Percentiles rank a stretch among this genome's conserved stretches.
Conservation (phyloP, 2,888 invertebrate species). For the Limulus polyphemus region DNA sequence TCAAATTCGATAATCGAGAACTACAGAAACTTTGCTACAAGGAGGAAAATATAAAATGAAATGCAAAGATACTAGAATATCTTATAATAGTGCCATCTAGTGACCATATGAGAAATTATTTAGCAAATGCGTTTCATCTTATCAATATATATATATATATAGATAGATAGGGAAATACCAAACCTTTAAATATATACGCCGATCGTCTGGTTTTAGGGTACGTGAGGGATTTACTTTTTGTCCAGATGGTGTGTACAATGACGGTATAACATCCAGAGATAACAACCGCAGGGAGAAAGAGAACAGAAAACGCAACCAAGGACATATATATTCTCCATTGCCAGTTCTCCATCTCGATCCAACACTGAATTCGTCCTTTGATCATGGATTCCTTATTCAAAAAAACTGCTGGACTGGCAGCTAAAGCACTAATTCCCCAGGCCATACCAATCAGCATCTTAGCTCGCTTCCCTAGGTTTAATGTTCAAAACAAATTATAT, state of each 20-base stretch:
- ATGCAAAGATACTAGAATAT: too few species aligned
- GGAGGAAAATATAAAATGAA: too few species aligned
- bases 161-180: slow-evolving; percentile 2
- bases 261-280: slow-evolving; percentile 81
- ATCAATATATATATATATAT: too few species aligned
- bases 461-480: slow-evolving; percentile 63
- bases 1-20: too few species aligned
- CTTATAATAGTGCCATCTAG: too few species aligned
- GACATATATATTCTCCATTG: slow-evolving; percentile 84
- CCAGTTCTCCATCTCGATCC: slow-evolving; percentile 65
- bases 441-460: slow-evolving; percentile 62
- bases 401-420: slow-evolving; percentile 62
- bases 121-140: too few species aligned
- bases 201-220: slow-evolving; percentile 24
- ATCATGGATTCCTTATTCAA: slow-evolving; percentile 65
- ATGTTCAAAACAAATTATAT: too few species aligned
- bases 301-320: slow-evolving; percentile 62
- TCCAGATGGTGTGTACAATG: slow-evolving; percentile 86
- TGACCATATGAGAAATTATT: too few species aligned
- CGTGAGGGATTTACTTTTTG: slow-evolving; percentile 55
- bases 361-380: slow-evolving; percentile 66
- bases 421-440: slow-evolving; percentile 67
- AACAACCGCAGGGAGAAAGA: slow-evolving; percentile 71
- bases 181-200: slow-evolving; percentile 13
- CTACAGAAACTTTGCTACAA: too few species aligned